phyloP scores from a whole-genome alignment of 2,888 invertebrate genomes.

The Cerceris ruficornis region DNA sequence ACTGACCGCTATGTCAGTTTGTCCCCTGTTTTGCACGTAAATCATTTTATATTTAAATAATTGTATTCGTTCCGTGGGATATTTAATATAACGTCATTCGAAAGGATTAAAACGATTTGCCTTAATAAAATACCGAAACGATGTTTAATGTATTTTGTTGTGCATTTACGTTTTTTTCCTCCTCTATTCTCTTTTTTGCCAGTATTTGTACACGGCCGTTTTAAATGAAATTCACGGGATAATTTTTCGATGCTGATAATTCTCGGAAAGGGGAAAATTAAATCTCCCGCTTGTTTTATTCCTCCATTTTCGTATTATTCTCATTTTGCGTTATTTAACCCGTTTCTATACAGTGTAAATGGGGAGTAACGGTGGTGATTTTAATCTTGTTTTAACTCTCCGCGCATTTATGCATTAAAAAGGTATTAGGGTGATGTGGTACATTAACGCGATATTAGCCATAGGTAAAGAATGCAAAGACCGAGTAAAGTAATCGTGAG shows the following conservation, averaged over 20 bases:
- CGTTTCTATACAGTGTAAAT: conserved; percentile 9
- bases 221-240: too few species aligned
- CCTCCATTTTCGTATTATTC: not conserved
- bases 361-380: conserved; percentile 11
- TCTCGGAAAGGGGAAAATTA: not conserved
- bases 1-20: too few species aligned
- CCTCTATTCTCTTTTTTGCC: too few species aligned
- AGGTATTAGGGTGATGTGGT: conserved; percentile 41
- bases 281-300: not conserved
- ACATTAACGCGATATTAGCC: conserved; percentile 49
- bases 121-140: too few species aligned
- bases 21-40: not conserved
- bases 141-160: too few species aligned
- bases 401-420: conserved; percentile 43
- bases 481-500: conserved; percentile 32
- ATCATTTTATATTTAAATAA: not conserved
- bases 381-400: conserved; percentile 42
- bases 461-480: conserved; percentile 23
- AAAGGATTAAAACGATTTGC: too few species aligned
- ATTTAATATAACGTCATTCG: too few species aligned
- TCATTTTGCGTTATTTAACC: not conserved
- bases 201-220: too few species aligned
- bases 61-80: not conserved
- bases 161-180: too few species aligned
- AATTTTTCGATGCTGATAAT: not conserved